These are phyloP conservation scores for Burhinus oedicnemus DNA, from an alignment of 2,113 vertebrate genomes.

Conservation along the genomic window DNA sequence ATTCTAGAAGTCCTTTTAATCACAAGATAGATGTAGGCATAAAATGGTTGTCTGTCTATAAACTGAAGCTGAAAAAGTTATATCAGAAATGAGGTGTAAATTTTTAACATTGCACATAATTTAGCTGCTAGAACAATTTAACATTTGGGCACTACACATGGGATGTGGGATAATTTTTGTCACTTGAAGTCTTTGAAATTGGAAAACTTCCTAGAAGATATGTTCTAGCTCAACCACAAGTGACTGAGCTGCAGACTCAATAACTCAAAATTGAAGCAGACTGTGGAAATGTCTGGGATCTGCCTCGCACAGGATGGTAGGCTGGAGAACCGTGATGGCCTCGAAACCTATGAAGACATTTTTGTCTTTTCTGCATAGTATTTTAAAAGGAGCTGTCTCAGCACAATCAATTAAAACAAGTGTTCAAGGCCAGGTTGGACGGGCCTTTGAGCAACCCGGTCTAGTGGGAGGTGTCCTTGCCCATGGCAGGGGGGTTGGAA, in stretches of 20 bases:
- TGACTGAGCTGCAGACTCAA: constrained; percentile 39
- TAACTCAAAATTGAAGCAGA: constrained; percentile 1
- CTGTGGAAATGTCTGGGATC: neutral
- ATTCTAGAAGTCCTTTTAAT: neutral
- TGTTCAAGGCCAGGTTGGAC: neutral
- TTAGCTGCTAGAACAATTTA: constrained; percentile 56
- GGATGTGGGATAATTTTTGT: constrained; percentile 60
- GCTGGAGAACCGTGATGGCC: neutral
- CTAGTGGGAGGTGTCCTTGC: neutral
- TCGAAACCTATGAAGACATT: neutral
- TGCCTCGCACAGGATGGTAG: neutral
- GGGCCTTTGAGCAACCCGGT: no score
- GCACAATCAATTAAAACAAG: neutral
- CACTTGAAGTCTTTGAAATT: constrained; percentile 49
- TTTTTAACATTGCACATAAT: constrained; percentile 47
- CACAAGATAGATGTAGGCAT: neutral
- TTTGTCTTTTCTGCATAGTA: neutral
- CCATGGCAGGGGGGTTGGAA: neutral
- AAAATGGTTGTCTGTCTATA: neutral
- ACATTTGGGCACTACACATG: constrained; percentile 40
- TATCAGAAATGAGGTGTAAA: constrained; percentile 38
- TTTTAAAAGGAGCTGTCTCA: neutral
- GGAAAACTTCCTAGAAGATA: constrained; percentile 56
- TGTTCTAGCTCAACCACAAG: constrained; percentile 29
- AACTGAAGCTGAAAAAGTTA: constrained; percentile 32